phyloP scores from a whole-genome alignment of 2,888 invertebrate genomes.

The Pycnomerus fuliginosus region DNA sequence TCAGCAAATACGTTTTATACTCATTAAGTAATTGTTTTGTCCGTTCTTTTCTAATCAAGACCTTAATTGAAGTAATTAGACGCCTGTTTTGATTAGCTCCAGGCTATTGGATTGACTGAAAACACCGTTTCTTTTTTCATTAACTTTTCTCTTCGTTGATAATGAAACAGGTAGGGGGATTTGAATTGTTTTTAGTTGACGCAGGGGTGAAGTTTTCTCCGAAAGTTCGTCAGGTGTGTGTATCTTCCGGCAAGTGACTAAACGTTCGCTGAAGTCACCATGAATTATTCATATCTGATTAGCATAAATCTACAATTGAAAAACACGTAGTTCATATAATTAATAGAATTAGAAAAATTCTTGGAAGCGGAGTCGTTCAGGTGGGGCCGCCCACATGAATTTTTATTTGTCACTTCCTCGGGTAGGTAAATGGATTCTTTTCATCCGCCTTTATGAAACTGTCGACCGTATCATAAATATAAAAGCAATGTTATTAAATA shows the following conservation, averaged over 20 bases:
- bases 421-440: no score
- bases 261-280: slow-evolving; percentile 27
- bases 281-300: slow-evolving; percentile 31
- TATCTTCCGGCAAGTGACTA: slow-evolving; percentile 6
- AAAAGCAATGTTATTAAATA: slow-evolving; percentile 21
- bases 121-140: slow-evolving; percentile 3
- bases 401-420: no score
- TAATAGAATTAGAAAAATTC: no score
- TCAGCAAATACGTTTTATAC: slow-evolving; percentile 22
- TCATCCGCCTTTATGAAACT: slow-evolving; percentile 10
- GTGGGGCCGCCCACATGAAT: no score
- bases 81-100: slow-evolving; percentile 22
- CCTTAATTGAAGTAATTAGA: slow-evolving; percentile 31
- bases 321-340: no score
- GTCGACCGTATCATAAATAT: slow-evolving; percentile 18
- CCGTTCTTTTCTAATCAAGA: slow-evolving; percentile 28
- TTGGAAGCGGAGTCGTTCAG: no score
- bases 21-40: slow-evolving; percentile 25
- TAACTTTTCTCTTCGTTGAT: neutral
- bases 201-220: slow-evolving; percentile 4
- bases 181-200: slow-evolving; percentile 11
- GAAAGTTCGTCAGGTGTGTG: slow-evolving; percentile 18
- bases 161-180: slow-evolving; percentile 4
- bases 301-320: no score
- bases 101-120: slow-evolving; percentile 9